Evolutionary conservation across 23 tunicate genomes (phyloP), one percentile per base, ranked within the genome.

Genomic region (Trididemnum nubilum): DNA sequence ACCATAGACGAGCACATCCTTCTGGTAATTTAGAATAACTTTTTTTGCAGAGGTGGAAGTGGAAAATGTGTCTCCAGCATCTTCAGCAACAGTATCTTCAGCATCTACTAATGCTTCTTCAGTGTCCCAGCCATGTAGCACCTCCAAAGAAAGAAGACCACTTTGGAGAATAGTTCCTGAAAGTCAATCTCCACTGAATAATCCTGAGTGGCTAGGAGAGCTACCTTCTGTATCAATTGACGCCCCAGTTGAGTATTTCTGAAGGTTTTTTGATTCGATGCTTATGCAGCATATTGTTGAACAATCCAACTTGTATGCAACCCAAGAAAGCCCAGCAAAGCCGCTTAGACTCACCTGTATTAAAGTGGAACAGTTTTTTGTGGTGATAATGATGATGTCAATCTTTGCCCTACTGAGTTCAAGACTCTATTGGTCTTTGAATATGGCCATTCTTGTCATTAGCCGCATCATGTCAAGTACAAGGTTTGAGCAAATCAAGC

Each of bases 301-400:
- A 22, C 78, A 38, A 38, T 15, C 58, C 7, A 37, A 73, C 58
- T 39, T 73, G 57, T 73, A 73, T 73, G 57, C 57, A 37, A 34
- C 39, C 58, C 78, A 73, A 39, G 30, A 38, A n/a, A 40, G 29
- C 29, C 58, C 9, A 24, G 3, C 57, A 22, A 73, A 73, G 30
- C 57, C 57, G 5, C 32, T 73, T 9, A 23, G 31, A 15, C 7
- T 73, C 2, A 37, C 58, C 2, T 5, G 2, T n/a, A 2, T 15
- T 19, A 34, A 73, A 9, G 9, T 73, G 31, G 58, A 38, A 7
- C 57, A 73, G 39, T 73, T 73, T 40, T 37, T 73, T 38, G 38
- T 9, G 18, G 28, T 39, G 3, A 2, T 73, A 39, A 18, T 73
- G 78, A 3, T 21, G 31, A 73, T 73, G 57, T 73, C 58, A 38